These are phyloP conservation scores for Rhizomys pruinosus DNA, from an alignment of 2,113 vertebrate genomes.

Conservation along the genomic window DNA sequence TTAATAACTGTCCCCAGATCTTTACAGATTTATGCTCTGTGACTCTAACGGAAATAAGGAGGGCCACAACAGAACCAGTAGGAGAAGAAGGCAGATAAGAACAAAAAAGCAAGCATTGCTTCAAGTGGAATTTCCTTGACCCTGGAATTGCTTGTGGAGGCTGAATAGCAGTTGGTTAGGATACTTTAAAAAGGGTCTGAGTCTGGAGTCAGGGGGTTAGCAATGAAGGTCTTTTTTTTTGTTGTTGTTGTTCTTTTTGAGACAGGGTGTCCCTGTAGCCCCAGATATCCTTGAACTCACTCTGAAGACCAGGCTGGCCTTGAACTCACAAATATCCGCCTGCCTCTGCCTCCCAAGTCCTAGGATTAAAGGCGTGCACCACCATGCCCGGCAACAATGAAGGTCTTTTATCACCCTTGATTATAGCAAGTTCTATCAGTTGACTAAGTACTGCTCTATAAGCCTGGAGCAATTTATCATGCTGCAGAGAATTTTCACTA, in stretches of 20 bases:
- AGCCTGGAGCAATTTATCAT: neutral
- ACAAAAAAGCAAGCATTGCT: neutral
- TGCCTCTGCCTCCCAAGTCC: too few species aligned
- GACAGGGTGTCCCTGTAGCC: too few species aligned
- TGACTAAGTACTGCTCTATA: neutral
- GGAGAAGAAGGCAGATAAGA: neutral
- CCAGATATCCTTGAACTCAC: too few species aligned
- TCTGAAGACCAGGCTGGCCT: too few species aligned
- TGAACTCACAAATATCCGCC: too few species aligned
- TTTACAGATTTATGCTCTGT: slow-evolving; percentile 24
- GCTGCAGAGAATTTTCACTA: neutral
- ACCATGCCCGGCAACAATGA: too few species aligned
- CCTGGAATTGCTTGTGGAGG: neutral
- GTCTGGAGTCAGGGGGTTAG: neutral
- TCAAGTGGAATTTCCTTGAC: neutral
- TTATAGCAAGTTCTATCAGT: slow-evolving; percentile 3
- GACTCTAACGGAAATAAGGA: neutral
- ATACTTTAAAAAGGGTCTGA: neutral
- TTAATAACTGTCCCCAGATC: neutral
- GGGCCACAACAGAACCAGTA: neutral
- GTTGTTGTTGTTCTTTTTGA: too few species aligned
- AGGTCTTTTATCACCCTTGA: neutral
- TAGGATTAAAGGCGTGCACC: too few species aligned
- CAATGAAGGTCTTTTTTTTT: neutral
- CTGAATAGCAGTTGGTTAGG: neutral